phyloP scores from a whole-genome alignment of 2,113 vertebrate species.

The Gymnobelideus leadbeateri region DNA sequence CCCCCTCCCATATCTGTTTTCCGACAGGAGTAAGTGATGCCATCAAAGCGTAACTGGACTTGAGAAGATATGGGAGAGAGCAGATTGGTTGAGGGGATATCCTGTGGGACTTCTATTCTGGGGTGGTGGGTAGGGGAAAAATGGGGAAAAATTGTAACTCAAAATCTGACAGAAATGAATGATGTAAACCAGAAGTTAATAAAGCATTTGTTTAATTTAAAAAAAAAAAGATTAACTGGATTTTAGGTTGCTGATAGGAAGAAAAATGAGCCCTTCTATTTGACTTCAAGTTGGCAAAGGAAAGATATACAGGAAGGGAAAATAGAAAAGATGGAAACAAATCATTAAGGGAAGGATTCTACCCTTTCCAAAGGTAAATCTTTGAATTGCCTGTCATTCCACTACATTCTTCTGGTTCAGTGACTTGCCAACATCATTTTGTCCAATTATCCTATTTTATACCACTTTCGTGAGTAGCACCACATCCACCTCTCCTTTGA shows the following conservation, averaged over 20 bases:
- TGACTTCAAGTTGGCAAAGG: conserved; percentile 38
- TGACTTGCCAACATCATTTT: background rate
- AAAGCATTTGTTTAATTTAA: too few species aligned
- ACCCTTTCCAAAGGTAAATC: background rate
- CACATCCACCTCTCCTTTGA: background rate
- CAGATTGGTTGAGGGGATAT: too few species aligned
- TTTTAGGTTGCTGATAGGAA: background rate
- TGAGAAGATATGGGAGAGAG: too few species aligned
- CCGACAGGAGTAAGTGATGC: conserved; percentile 18
- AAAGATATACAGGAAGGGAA: conserved; percentile 7
- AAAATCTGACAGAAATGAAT: too few species aligned
- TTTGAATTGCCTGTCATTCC: background rate
- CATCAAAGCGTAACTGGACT: conserved; percentile 15
- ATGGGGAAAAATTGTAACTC: too few species aligned
- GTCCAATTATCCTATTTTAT: background rate
- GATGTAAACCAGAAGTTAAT: too few species aligned
- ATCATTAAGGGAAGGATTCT: background rate
- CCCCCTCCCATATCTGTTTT: background rate
- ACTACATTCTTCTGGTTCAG: background rate
- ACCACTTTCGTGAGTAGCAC: background rate
- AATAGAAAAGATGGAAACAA: conserved; percentile 36
- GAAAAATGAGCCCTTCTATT: conserved; percentile 23
- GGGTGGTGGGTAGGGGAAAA: too few species aligned
- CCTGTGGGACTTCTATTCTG: too few species aligned
- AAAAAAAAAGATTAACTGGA: too few species aligned